Conservation (phyloP, 2,797 vertebrate genomes). For the Florisuga fusca region DNA sequence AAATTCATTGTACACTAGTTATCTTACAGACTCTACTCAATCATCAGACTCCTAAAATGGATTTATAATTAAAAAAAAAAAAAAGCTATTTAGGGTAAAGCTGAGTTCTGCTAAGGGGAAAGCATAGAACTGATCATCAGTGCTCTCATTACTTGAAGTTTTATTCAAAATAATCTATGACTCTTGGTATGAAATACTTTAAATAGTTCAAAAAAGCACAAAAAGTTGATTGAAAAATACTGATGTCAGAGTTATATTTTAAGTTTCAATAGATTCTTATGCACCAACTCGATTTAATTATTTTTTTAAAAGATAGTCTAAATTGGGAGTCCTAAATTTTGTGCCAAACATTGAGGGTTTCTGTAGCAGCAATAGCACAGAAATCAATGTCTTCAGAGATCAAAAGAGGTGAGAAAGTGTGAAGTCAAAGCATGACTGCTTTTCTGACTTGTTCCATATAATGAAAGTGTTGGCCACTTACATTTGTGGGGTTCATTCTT, state of each 20-base stretch:
- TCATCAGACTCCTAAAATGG: constrained; percentile 15
- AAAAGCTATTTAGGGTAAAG: constrained; percentile 27
- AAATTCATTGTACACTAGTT: not conserved
- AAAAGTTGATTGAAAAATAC: not conserved
- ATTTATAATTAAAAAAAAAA: not conserved
- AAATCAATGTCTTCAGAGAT: not conserved
- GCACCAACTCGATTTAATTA: not conserved
- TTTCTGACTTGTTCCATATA: not conserved
- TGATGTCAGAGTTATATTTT: not conserved
- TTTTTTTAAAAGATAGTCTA: not conserved
- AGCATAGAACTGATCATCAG: not conserved
- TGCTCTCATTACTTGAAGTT: not conserved
- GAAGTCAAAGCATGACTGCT: not conserved
- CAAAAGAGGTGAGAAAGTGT: not conserved
- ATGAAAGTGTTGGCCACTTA: not conserved
- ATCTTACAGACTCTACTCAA: not conserved
- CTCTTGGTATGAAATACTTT: not conserved
- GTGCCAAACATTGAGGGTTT: not conserved
- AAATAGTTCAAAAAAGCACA: not conserved
- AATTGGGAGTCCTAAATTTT: not conserved
- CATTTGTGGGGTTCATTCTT: not conserved
- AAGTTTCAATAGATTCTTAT: not conserved
- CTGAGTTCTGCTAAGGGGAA: not conserved
- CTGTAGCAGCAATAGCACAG: not conserved
- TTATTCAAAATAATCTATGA: not conserved